Evolutionary conservation across 2,797 vertebrate species (phyloP), one percentile per base, ranked within the genome.

Genomic region (Poecilia wingei): DNA sequence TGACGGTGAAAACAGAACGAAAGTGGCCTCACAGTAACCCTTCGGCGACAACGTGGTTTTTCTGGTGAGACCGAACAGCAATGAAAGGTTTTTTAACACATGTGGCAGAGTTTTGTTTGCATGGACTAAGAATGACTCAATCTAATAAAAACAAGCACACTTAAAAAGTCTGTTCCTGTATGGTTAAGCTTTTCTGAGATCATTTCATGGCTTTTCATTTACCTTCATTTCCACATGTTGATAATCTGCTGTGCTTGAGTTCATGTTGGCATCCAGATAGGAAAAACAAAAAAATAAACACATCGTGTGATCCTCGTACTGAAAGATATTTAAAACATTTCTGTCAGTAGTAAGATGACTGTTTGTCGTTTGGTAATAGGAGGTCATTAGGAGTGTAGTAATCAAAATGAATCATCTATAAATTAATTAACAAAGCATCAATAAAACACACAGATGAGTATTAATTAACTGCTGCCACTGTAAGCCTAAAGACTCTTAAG

Each of bases 11-110:
- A 73, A 81, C 41, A 81, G 78, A 86, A 82, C 74, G 82, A 28
- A 86, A 73, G 86, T 79, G 16, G 66, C 89, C 86, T 86, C 90
- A 87, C 93, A 90, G 91, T 89, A 90, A 79, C 84, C 78, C 76
- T 82, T 76, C 70, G 75, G 84, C 76, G 70, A 45, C 25, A 53
- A 28, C 45, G 74, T 49, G 74, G 47, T 76, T 79, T 43, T 71
- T 74, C 74, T 69, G 61, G 43, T 59, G n/a, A 71, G 74, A 79
- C 61, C 51, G 28, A 69, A 70, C 41, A 64, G 83, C 74, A 79
- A 81, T 66, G 79, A 1, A 9, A 61, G 0, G 0, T 7, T 72
- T 31, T 79, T 79, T 55, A 8, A 86, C 73, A 68, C 47, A n/a
- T 83, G 4, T 25, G 6, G 55, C 45, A n/a, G 76, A 43, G 57